These are phyloP conservation scores for Delphinapterus leucas DNA, from an alignment of 2,113 vertebrate species.

Conservation along the genomic window DNA sequence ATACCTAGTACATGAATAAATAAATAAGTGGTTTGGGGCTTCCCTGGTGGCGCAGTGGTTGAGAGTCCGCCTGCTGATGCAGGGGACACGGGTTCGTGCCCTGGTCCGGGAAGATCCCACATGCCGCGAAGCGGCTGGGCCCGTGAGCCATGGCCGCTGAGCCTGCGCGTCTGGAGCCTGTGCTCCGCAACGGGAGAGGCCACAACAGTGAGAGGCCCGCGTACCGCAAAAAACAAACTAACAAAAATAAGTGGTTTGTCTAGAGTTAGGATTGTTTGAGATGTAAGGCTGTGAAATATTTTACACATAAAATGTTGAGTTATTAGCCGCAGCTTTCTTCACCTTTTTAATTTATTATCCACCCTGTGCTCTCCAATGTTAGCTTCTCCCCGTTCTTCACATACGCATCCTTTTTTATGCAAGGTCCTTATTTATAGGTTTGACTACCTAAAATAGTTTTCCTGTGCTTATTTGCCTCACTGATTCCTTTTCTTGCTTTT, in stretches of 20 bases:
- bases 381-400: not conserved
- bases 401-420: not conserved
- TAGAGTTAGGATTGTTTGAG: not conserved
- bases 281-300: not conserved
- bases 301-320: not conserved
- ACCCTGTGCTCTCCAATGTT: not conserved
- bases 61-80: no score
- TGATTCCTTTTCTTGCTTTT: not conserved
- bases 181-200: no score
- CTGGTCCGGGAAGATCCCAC: no score
- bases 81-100: no score
- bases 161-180: no score
- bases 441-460: not conserved
- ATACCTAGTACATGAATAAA: not conserved
- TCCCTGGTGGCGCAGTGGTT: no score
- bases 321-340: not conserved
- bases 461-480: not conserved
- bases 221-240: no score
- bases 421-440: not conserved
- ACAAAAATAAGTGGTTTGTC: not conserved
- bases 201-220: no score
- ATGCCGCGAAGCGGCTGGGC: no score
- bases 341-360: not conserved
- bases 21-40: not conserved
- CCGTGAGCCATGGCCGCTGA: no score